Base-by-base conservation (phyloP, 2,888 invertebrate genomes). In the Exephanes ischioxanthus region DNA sequence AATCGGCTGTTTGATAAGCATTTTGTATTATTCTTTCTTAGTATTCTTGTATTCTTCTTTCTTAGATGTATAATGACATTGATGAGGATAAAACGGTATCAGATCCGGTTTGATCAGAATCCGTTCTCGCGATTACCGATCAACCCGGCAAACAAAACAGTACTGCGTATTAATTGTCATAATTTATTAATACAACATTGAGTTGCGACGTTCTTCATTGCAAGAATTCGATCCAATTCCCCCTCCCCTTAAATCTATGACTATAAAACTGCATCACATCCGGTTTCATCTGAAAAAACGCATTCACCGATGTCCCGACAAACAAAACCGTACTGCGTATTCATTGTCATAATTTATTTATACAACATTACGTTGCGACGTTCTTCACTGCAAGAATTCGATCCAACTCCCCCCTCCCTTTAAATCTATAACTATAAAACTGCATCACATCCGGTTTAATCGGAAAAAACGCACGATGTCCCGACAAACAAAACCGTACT, bases 341-440 rank as follows among this genome's bases (percentile, higher is more conserved):
- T 70, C 66, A 33, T 77, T 72, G 76, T 83, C 77, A 77, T 83
- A 45, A 80, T 76, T 77, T 85, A 85, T 85, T 83, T 72, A 85
- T 80, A 82, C 76, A 80, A 61, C 14, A 16, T 61, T 22, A 1
- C 0, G 22, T 22, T 1, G 22, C 30, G 7, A 33, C 45, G 61
- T 75, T 51, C 55, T 80, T 71, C 53, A 75, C 19, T 33, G 5
- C 11, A 41, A 51, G 5, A 45, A 33, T 33, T 33, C 41, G 6
- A 61, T 75, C 6, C 19, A 26, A 58, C 37, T 82, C 66, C n/a
- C n/a, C 67, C 63, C 58, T 79, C 79, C 72, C 81, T 75, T 66
- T 19, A 66, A 76, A 80, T 33, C 5, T 33, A 4, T 33, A 33
- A 33, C 5, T 37, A 37, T 37, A 37, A 37, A 37, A 37, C 37